Percentiles rank a stretch among this genome's conserved stretches.
phyloP scores from a whole-genome alignment of 2,113 vertebrate genomes.

The Lonchura striata region DNA sequence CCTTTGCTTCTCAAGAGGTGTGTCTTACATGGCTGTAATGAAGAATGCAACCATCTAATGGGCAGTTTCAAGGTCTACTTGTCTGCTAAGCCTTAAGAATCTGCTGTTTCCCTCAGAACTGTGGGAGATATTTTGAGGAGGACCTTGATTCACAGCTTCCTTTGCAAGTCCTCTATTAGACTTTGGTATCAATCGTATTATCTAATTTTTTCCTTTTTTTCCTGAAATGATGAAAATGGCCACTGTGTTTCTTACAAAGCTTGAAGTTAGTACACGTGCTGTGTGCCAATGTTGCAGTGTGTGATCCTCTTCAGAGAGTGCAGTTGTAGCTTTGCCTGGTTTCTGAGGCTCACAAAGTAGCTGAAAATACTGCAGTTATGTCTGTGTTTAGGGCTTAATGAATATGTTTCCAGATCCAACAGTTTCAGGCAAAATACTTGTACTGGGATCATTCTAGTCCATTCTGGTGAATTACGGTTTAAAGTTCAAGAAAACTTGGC shows the following conservation, averaged over 20 bases:
- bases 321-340: neutral
- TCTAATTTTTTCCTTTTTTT: neutral
- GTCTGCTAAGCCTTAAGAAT: neutral
- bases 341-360: neutral
- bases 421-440: neutral
- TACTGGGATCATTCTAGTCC: neutral
- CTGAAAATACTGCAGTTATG: neutral
- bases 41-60: neutral
- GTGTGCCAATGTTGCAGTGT: neutral
- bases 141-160: neutral
- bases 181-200: neutral
- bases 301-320: neutral
- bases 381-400: neutral
- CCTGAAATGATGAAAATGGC: neutral
- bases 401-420: neutral
- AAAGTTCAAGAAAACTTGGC: neutral
- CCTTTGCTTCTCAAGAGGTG: neutral
- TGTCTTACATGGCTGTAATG: neutral
- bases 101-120: neutral
- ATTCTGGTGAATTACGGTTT: neutral
- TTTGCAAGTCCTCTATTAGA: neutral
- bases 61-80: neutral
- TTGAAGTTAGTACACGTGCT: neutral
- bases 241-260: neutral
- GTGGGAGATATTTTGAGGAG: neutral